A percentile compares a stretch with the other conserved stretches of the same genome.
phyloP scores from a whole-genome alignment of 2,797 vertebrate species.

The Squalus acanthias region DNA sequence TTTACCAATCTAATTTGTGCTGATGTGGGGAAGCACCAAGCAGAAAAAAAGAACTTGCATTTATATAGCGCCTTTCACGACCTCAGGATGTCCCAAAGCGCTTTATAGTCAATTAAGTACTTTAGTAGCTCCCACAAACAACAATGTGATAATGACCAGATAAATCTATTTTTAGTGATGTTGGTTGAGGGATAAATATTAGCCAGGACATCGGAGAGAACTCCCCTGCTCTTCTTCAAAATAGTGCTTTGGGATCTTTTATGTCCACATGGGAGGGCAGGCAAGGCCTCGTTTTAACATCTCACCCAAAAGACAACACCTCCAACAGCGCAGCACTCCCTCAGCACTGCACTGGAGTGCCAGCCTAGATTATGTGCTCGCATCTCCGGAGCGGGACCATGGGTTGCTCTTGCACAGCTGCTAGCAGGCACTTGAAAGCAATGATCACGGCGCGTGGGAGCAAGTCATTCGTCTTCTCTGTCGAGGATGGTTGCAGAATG shows the following conservation, averaged over 20 bases:
- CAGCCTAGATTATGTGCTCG: not conserved
- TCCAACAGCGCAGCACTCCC: not conserved
- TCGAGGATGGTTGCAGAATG: not conserved
- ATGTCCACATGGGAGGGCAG: not conserved
- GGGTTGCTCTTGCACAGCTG: not conserved
- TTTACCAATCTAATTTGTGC: not conserved
- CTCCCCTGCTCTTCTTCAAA: not conserved
- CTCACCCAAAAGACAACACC: not conserved
- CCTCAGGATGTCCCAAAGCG: not conserved
- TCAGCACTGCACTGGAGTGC: not conserved
- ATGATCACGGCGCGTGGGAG: not conserved
- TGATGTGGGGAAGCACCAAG: not conserved
- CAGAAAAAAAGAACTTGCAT: not conserved
- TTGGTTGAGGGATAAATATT: not conserved
- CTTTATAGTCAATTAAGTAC: not conserved
- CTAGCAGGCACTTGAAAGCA: not conserved
- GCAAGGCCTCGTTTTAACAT: not conserved
- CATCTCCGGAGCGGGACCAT: not conserved
- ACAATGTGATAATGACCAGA: not conserved
- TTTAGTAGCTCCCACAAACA: not conserved
- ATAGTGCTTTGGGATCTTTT: not conserved
- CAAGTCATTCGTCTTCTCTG: not conserved
- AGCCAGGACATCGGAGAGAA: not conserved
- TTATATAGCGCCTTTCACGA: not conserved
- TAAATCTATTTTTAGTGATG: not conserved